Evolutionary conservation across 1,140 invertebrate genomes (phyloP), one percentile per base, ranked within the genome.

Genomic region (Magallana ariakensis): DNA sequence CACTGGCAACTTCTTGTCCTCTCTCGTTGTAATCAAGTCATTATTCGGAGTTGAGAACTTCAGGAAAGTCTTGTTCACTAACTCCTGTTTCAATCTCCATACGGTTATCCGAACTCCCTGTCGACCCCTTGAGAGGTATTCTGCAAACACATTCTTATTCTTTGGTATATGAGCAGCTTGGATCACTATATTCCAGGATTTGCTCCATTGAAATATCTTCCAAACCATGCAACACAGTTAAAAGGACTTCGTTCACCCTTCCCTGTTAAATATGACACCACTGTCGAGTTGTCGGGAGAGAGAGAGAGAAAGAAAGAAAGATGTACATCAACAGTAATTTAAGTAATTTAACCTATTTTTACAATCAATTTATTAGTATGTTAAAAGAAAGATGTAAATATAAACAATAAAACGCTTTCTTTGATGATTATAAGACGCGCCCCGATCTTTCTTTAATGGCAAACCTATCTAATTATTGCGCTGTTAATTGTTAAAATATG

Each of bases 281-380:
- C 87, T 26, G 84, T 85, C 15, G 84, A 56, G n/a, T 88, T 88
- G 87, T 88, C 87, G 16, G n/a, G n/a, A n/a, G n/a, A n/a, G n/a
- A n/a, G n/a, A n/a, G n/a, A n/a, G n/a, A n/a, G n/a, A n/a, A n/a
- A n/a, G n/a, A n/a, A n/a, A n/a, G n/a, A n/a, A n/a, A n/a, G n/a
- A n/a, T n/a, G n/a, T n/a, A n/a, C n/a, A n/a, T n/a, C n/a, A n/a
- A n/a, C n/a, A n/a, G n/a, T n/a, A n/a, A n/a, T n/a, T n/a, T n/a
- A n/a, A n/a, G n/a, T n/a, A n/a, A n/a, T n/a, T n/a, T n/a, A n/a
- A n/a, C n/a, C n/a, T n/a, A n/a, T n/a, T n/a, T n/a, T n/a, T n/a
- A n/a, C n/a, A n/a, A n/a, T n/a, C n/a, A n/a, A n/a, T n/a, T n/a
- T n/a, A n/a, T n/a, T n/a, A n/a, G n/a, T n/a, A n/a, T n/a, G n/a